Evolutionary conservation across 2,888 invertebrate genomes (phyloP).

Genomic region (Trachelus stipa): DNA sequence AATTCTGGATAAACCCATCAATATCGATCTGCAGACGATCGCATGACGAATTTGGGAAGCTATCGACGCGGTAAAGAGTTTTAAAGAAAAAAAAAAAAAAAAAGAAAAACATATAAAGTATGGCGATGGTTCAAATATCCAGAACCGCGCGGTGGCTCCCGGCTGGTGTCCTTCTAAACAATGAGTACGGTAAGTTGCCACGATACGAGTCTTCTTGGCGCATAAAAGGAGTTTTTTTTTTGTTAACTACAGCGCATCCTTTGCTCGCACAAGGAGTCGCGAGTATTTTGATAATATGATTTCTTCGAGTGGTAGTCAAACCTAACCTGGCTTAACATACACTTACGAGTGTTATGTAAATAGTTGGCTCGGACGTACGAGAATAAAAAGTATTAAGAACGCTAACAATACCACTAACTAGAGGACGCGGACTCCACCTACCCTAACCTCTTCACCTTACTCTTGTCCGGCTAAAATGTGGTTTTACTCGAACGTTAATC

Average conservation of each 20-base stretch:
- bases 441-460: no score
- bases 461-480: no score
- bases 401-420: slow-evolving; percentile 37
- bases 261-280: slow-evolving; percentile 15
- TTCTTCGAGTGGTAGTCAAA: slow-evolving; percentile 52
- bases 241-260: background rate
- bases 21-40: no score
- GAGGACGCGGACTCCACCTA: background rate
- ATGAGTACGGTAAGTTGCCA: background rate
- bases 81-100: no score
- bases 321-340: slow-evolving; percentile 36
- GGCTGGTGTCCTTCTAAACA: background rate
- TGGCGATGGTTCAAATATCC: no score
- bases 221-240: background rate
- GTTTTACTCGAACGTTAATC: no score
- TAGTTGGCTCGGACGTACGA: slow-evolving; percentile 25
- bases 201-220: background rate
- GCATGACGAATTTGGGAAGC: no score
- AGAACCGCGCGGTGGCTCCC: background rate
- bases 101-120: no score
- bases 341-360: slow-evolving; percentile 53
- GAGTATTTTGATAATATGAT: slow-evolving; percentile 52
- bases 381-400: slow-evolving; percentile 27
- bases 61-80: no score
- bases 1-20: no score